phyloP scores from a whole-genome alignment of 64 coral and sea anemone species.

The Montipora efflorescens region DNA sequence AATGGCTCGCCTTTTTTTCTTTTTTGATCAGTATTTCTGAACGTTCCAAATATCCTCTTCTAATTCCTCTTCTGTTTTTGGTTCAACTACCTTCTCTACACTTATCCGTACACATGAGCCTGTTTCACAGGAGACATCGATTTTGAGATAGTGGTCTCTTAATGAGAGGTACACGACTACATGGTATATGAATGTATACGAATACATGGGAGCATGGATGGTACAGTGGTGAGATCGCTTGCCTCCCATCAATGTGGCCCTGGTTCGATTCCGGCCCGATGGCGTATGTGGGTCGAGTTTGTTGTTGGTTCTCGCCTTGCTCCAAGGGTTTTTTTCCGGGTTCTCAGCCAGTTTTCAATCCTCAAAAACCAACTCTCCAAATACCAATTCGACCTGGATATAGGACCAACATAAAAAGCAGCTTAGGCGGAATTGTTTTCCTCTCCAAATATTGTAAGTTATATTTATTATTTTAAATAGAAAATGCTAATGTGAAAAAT shows the following conservation, averaged over 20 bases:
- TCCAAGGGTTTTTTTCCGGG: not conserved
- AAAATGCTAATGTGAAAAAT: too few relatives aligned
- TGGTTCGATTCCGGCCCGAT: not conserved
- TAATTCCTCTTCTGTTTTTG: constrained; percentile 10
- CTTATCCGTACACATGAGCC: not conserved
- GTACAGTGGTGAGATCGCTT: not conserved
- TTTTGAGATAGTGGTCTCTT: constrained; percentile 19
- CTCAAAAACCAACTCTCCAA: constrained; percentile 7
- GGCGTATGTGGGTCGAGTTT: not conserved
- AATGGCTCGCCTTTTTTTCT: constrained; percentile 1
- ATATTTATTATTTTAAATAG: too few relatives aligned
- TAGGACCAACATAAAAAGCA: constrained; percentile 20
- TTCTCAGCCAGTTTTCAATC: too few relatives aligned
- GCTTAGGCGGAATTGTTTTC: constrained; percentile 6
- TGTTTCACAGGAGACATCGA: constrained; percentile 24
- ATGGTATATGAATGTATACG: too few relatives aligned
- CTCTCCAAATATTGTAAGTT: not conserved
- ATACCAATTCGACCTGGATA: constrained; percentile 10
- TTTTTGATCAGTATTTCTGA: not conserved
- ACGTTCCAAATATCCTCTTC: constrained; percentile 17
- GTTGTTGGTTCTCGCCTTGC: not conserved
- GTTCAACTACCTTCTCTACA: constrained; percentile 5
- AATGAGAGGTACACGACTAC: not conserved
- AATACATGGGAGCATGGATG: too few relatives aligned
- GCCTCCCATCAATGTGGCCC: not conserved